phyloP scores from a whole-genome alignment of 2,113 vertebrate genomes.

The Amblyopsis rosae region DNA sequence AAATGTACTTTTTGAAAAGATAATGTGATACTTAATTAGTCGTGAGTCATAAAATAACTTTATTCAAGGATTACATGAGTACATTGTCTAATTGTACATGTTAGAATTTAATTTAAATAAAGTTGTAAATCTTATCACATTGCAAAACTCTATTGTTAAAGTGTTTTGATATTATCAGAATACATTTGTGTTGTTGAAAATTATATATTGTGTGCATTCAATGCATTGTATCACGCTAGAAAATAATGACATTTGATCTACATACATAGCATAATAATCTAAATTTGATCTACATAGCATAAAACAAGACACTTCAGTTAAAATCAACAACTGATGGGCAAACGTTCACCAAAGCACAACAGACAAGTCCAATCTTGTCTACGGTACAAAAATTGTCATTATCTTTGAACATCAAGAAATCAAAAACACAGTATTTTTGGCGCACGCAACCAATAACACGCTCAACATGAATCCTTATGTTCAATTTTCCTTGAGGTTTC shows the following conservation, averaged over 20 bases:
- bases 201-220: background rate
- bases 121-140: too few species aligned
- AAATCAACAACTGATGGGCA: slow-evolving; percentile 6
- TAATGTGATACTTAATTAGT: too few species aligned
- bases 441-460: slow-evolving; percentile 1
- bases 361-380: slow-evolving; percentile 2
- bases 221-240: background rate
- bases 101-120: too few species aligned
- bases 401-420: background rate
- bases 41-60: too few species aligned
- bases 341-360: slow-evolving; percentile 7
- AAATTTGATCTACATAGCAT: background rate
- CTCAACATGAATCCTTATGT: background rate
- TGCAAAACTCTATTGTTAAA: too few species aligned
- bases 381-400: slow-evolving; percentile 2
- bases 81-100: background rate
- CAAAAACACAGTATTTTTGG: slow-evolving; percentile 3
- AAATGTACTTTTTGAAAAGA: too few species aligned
- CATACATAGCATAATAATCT: background rate
- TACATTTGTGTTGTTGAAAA: background rate
- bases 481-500: background rate
- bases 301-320: background rate
- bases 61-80: background rate
- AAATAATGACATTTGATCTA: background rate
- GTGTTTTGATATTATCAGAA: too few species aligned